A percentile compares a stretch with the other conserved stretches of the same genome.
Conservation (phyloP, 2,113 vertebrate species). For the Muntiacus reevesi region DNA sequence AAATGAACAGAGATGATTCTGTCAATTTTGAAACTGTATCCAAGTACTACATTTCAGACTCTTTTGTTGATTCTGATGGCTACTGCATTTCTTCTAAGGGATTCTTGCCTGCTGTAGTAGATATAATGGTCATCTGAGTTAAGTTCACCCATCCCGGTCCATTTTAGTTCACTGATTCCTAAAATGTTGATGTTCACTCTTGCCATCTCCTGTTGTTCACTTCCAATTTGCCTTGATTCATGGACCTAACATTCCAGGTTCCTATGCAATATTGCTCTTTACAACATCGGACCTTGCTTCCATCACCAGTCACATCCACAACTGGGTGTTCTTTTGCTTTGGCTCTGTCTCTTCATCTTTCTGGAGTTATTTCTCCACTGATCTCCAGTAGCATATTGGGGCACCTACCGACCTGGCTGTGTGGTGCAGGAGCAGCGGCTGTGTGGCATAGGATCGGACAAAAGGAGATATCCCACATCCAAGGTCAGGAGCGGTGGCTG, state of each 20-base stretch:
- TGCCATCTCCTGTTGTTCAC: not conserved
- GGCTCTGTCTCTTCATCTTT: not conserved
- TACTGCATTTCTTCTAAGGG: not conserved
- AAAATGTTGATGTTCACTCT: not conserved
- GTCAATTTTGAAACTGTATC: not conserved
- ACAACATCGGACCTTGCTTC: not conserved
- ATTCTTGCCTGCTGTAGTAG: not conserved
- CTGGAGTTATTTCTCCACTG: not conserved
- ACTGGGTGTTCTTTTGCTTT: not conserved
- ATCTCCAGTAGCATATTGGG: not conserved
- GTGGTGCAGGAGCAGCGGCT: fast-evolving
- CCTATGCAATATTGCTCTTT: not conserved
- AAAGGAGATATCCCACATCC: not conserved
- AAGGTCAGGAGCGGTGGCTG: fast-evolving
- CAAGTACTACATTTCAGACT: not conserved
- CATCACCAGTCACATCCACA: not conserved
- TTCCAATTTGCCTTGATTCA: not conserved
- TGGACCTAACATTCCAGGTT: not conserved
- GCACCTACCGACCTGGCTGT: not conserved
- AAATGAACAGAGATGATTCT: not conserved
- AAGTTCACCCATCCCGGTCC: not conserved
- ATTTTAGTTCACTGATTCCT: not conserved
- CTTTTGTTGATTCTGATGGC: not conserved
- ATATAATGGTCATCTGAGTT: not conserved
- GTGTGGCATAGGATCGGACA: fast-evolving